These are phyloP conservation scores for Aramus guarauna DNA, from an alignment of 2,113 vertebrate genomes.

Conservation along the genomic window DNA sequence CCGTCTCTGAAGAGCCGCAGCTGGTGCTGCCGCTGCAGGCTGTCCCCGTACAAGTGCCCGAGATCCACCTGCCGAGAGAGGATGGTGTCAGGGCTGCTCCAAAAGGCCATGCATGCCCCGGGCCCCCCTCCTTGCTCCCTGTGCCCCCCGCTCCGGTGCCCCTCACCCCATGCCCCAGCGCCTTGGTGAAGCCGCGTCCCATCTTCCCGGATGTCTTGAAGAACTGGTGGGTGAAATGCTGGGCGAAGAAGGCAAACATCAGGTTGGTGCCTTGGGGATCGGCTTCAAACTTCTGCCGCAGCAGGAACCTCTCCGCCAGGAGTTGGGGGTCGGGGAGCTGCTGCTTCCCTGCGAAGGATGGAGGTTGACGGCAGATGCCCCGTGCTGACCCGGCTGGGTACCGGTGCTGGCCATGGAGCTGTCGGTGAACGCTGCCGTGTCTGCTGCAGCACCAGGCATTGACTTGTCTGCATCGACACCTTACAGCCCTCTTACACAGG, in stretches of 20 bases:
- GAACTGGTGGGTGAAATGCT: slow-evolving; percentile 98
- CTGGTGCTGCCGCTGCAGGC: slow-evolving; percentile 81
- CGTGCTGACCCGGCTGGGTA: fast-evolving
- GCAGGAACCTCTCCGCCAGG: slow-evolving; percentile 79
- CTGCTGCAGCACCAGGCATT: background rate
- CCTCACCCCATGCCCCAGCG: slow-evolving; percentile 90
- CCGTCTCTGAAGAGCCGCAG: slow-evolving; percentile 88
- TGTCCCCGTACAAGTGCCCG: slow-evolving; percentile 89
- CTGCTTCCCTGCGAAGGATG: slow-evolving; percentile 76
- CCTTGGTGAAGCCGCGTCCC: slow-evolving; percentile 87
- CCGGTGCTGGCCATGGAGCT: background rate
- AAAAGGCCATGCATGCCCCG: fast-evolving
- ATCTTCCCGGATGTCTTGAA: slow-evolving; percentile 87
- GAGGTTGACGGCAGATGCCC: background rate
- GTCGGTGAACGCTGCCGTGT: fast-evolving
- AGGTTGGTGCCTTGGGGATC: slow-evolving; percentile 88
- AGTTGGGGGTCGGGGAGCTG: slow-evolving; percentile 81
- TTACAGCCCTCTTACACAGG: background rate
- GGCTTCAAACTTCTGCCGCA: slow-evolving; percentile 81
- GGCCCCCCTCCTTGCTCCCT: fast-evolving
- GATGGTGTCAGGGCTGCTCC: fast-evolving
- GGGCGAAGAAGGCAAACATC: slow-evolving; percentile 97
- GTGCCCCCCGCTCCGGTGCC: fast-evolving
- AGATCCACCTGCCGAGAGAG: slow-evolving; percentile 84
- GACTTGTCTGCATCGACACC: background rate